Conservation (phyloP, 2,797 vertebrate genomes). For the Chrosomus eos region DNA sequence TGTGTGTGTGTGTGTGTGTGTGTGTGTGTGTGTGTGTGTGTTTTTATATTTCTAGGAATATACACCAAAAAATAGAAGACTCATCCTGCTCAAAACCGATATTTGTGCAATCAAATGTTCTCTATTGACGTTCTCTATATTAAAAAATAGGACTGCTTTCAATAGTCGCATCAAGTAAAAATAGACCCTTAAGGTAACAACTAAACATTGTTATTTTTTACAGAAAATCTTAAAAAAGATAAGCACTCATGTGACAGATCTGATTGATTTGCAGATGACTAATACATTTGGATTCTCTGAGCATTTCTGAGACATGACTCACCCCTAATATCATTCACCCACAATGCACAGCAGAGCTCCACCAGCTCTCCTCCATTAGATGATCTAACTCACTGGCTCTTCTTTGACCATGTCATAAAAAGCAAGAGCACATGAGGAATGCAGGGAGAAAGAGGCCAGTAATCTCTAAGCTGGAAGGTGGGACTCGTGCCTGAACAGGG, state of each 20-base stretch:
- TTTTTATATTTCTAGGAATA: too few relatives aligned
- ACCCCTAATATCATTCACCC: slow-evolving; percentile 23
- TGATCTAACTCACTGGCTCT: slow-evolving; percentile 40
- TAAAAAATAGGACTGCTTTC: too few relatives aligned
- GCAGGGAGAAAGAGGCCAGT: slow-evolving; percentile 45
- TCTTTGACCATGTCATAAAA: slow-evolving; percentile 25
- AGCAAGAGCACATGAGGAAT: slow-evolving; percentile 48
- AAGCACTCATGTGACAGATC: slow-evolving; percentile 6
- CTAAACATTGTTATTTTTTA: not conserved
- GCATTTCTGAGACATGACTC: slow-evolving; percentile 14
- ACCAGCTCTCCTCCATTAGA: slow-evolving; percentile 33
- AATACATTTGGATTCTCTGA: slow-evolving; percentile 10
- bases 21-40: too few relatives aligned
- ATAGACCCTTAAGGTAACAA: too few relatives aligned
- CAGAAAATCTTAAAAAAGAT: not conserved
- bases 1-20: too few relatives aligned
- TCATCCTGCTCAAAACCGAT: too few relatives aligned
- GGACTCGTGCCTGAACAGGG: slow-evolving; percentile 40
- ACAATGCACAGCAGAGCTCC: slow-evolving; percentile 30
- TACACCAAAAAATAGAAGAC: too few relatives aligned
- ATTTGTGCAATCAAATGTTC: too few relatives aligned
- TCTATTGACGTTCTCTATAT: too few relatives aligned
- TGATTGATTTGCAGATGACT: slow-evolving; percentile 22
- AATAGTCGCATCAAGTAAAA: too few relatives aligned
- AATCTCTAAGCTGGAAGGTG: slow-evolving; percentile 48